phyloP scores from a whole-genome alignment of 2,888 invertebrate genomes.

The Drosophila fungiperda region DNA sequence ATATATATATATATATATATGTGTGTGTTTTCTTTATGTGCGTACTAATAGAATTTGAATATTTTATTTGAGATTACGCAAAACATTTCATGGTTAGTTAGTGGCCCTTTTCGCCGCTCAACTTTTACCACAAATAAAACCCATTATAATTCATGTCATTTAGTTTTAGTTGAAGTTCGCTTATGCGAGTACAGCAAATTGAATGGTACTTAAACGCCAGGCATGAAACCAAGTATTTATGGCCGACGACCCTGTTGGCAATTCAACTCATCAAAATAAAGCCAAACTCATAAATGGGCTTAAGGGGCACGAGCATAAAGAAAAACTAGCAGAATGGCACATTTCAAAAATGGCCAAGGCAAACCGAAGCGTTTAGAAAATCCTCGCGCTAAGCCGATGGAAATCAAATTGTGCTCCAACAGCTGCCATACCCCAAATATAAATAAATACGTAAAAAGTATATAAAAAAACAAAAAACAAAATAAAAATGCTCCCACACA shows the following conservation, averaged over 20 bases:
- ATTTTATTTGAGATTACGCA: conserved; percentile 44
- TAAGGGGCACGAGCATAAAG: conserved; percentile 24
- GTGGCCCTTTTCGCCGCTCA: not conserved
- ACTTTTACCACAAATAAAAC: conserved; percentile 30
- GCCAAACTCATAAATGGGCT: conserved; percentile 50
- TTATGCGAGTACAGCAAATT: conserved; percentile 17
- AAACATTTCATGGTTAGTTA: conserved; percentile 34
- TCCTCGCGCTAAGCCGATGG: conserved; percentile 57
- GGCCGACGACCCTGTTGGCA: conserved; percentile 7
- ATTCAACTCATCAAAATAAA: conserved; percentile 46
- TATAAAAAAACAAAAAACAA: conserved; percentile 15
- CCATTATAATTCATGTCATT: conserved; percentile 33
- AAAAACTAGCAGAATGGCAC: conserved; percentile 14
- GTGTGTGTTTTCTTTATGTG: not conserved
- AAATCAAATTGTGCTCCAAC: conserved; percentile 62
- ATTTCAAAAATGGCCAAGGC: conserved; percentile 22
- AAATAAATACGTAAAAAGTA: conserved; percentile 52
- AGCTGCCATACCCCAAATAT: conserved; percentile 49
- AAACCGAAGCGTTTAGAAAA: conserved; percentile 53
- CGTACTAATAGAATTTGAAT: conserved; percentile 58
- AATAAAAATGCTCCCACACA: conserved; percentile 20
- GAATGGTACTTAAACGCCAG: conserved; percentile 15
- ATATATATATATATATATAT: not conserved
- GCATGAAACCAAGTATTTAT: conserved; percentile 14
- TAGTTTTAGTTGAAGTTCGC: conserved; percentile 18